A percentile compares a stretch with the other conserved stretches of the same genome.
Evolutionary conservation across 2,113 vertebrate species (phyloP).

Genomic region (Paradoxurus hermaphroditus): DNA sequence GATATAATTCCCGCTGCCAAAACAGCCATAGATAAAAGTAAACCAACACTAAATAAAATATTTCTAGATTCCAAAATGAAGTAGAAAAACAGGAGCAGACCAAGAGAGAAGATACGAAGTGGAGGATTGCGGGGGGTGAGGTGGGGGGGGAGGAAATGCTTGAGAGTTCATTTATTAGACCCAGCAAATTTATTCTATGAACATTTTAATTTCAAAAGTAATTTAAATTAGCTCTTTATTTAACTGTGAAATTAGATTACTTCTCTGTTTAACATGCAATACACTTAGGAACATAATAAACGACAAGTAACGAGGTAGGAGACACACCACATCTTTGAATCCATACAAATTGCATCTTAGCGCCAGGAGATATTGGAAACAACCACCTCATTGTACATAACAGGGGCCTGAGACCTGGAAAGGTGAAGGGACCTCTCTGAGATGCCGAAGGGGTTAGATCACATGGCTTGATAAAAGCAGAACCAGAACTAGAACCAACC

Average conservation of each 20-base stretch:
- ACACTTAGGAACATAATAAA: conserved; percentile 60
- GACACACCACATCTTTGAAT: neutral
- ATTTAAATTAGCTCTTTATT: conserved; percentile 73
- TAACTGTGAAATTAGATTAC: conserved; percentile 73
- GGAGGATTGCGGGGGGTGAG: fast-evolving
- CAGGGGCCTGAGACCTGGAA: neutral
- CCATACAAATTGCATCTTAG: neutral
- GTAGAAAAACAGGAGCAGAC: neutral
- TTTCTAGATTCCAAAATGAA: neutral
- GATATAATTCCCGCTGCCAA: conserved; percentile 71
- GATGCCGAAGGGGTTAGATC: neutral
- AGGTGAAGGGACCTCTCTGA: neutral
- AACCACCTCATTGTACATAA: neutral
- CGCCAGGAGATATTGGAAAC: neutral
- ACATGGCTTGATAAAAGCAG: neutral
- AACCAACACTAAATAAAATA: conserved; percentile 71
- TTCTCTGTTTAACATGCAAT: conserved; percentile 51
- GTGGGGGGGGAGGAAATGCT: neutral
- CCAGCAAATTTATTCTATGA: conserved; percentile 57
- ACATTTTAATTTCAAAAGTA: conserved; percentile 70
- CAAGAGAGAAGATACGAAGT: neutral
- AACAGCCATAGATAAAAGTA: conserved; percentile 53
- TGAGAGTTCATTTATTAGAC: conserved; percentile 31
- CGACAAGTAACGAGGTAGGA: neutral
- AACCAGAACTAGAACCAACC: neutral